phyloP scores from a whole-genome alignment of 2,113 vertebrate species.

The Miniopterus natalensis region DNA sequence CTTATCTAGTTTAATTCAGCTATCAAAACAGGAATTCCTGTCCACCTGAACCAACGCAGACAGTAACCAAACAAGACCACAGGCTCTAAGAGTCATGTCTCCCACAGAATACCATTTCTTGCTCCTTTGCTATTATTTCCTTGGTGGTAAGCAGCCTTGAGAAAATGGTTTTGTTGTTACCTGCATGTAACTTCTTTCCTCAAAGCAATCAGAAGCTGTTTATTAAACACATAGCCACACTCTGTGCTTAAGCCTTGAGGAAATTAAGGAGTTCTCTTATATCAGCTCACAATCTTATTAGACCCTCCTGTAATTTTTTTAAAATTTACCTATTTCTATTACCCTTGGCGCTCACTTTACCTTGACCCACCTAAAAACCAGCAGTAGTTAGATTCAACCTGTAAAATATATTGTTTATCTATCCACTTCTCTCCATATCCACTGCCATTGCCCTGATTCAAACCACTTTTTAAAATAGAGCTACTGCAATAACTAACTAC shows the following conservation, averaged over 20 bases:
- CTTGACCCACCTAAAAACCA: background rate
- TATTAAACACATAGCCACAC: background rate
- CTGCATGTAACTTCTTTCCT: conserved; percentile 22
- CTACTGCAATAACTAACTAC: background rate
- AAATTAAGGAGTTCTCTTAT: conserved; percentile 9
- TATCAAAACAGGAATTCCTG: conserved; percentile 73
- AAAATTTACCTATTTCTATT: background rate
- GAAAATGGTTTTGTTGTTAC: conserved; percentile 24
- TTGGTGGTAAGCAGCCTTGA: conserved; percentile 36
- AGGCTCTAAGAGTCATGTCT: background rate
- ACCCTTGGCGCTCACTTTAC: background rate
- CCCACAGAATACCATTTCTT: conserved; percentile 46
- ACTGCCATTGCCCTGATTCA: background rate
- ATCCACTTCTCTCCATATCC: background rate
- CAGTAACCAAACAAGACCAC: conserved; percentile 40
- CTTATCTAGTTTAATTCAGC: conserved; percentile 55
- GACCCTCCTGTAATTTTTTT: background rate
- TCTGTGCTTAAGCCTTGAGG: background rate
- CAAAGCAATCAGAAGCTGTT: conserved; percentile 16
- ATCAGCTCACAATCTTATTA: conserved; percentile 6
- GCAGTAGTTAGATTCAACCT: background rate
- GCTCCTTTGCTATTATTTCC: conserved; percentile 39
- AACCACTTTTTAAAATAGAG: background rate
- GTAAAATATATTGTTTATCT: background rate
- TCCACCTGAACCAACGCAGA: conserved; percentile 63